A percentile compares a stretch with the other conserved stretches of the same genome.
phyloP scores from a whole-genome alignment of 2,113 vertebrate genomes.

The Notothenia rossii region DNA sequence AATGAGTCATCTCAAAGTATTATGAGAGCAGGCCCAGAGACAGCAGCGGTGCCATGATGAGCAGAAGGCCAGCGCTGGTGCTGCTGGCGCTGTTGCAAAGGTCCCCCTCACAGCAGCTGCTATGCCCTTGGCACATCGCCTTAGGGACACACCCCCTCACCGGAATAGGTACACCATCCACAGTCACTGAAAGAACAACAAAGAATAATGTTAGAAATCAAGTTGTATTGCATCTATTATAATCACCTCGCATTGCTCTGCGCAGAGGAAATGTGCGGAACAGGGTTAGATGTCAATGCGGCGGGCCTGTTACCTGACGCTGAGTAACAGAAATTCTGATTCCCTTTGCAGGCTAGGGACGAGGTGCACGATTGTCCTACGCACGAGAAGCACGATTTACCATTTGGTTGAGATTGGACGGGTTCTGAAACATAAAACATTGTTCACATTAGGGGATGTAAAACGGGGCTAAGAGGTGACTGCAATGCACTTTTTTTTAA shows the following conservation, averaged over 20 bases:
- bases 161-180: rapidly evolving
- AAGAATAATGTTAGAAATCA: background rate
- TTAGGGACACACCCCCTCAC: constrained; percentile 69
- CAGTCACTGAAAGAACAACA: constrained; percentile 6
- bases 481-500: background rate
- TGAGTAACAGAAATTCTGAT: constrained; percentile 66
- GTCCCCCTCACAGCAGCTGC: constrained; percentile 55
- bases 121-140: rapidly evolving
- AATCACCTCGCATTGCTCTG: background rate
- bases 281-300: background rate
- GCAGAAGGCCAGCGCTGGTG: constrained; percentile 31
- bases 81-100: constrained; percentile 66
- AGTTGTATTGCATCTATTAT: background rate
- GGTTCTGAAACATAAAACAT: constrained; percentile 31
- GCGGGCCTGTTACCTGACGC: constrained; percentile 31
- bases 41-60: constrained; percentile 37
- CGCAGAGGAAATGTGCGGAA: constrained; percentile 10
- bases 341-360: constrained; percentile 50
- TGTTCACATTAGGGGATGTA: background rate
- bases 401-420: constrained; percentile 39
- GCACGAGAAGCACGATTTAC: constrained; percentile 67
- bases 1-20: background rate
- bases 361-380: constrained; percentile 8
- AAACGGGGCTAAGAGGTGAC: too few species aligned
- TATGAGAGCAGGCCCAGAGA: constrained; percentile 37